Evolutionary conservation across 2,113 vertebrate genomes (phyloP), one percentile per base, ranked within the genome.

Genomic region (Myocastor coypus): DNA sequence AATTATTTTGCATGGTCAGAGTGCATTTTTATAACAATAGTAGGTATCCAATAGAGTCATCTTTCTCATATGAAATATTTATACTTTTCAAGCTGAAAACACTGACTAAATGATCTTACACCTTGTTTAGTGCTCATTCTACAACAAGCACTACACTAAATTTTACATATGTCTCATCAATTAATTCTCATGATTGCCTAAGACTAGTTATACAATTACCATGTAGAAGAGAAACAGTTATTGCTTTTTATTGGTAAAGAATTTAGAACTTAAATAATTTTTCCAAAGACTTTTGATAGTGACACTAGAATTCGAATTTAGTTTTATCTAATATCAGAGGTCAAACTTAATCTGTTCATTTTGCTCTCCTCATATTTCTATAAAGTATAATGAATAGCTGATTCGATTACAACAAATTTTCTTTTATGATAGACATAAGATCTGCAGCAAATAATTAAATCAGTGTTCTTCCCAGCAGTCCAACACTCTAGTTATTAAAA

Each of bases 401-500:
- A 88, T 91, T 78, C 77, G 83, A 87, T 86, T 81, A 88, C 17
- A 68, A 57, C 55, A 83, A 91, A 80, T 68, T 66, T 61, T 92
- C 59, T 94, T 89, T 94, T 52, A 57, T 40, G 89, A 80, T 95
- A 26, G 26, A 89, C 37, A 90, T 52, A 64, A 83, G 92, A 55
- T 64, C 26, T 34, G 19, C 3, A 69, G 26, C 10, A 92, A 97
- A 94, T 84, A 91, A 87, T 90, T 86, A 82, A 87, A 87, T 94
- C 75, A 83, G 19, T 37, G 26, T 95, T 93, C 69, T 77, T 92
- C 37, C 37, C n/a, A 89, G 87, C 28, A 91, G 22, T 24, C 34
- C 40, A 93, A 61, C 26, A 75, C 3, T 32, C 61, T 6, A 59
- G 13, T 90, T 89, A 93, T 34, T 95, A 81, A 86, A 94, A 91